Conservation (phyloP, 1,140 invertebrate genomes). For the Euborellia annulipes region DNA sequence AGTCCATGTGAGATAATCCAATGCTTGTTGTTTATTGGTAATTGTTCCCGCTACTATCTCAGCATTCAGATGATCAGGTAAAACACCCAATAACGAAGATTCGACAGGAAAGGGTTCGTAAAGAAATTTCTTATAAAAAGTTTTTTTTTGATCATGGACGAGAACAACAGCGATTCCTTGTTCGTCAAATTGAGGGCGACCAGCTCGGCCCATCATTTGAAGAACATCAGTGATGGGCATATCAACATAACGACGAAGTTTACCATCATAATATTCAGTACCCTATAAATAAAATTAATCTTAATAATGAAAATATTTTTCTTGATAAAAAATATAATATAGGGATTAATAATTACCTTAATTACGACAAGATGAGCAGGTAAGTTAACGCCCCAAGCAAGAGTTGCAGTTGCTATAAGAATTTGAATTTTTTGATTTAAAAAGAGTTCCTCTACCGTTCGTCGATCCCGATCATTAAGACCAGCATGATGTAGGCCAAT, state of each 20-base stretch:
- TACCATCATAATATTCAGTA: constrained; percentile 97
- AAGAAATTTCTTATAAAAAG: constrained; percentile 98
- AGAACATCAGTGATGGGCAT: constrained; percentile 98
- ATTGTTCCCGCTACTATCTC: constrained; percentile 94
- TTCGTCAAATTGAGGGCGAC: constrained; percentile 89
- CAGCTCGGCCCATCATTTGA: constrained; percentile 98
- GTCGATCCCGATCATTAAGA: constrained; percentile 79
- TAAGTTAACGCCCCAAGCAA: constrained; percentile 99
- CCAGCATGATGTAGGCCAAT: constrained; percentile 98
- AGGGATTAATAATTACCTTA: constrained; percentile 28
- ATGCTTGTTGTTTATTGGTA: constrained; percentile 75
- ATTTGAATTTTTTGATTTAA: constrained; percentile 96
- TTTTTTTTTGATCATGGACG: constrained; percentile 96
- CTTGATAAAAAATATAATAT: no score
- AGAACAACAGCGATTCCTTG: constrained; percentile 91
- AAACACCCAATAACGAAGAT: constrained; percentile 75
- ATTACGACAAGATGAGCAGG: constrained; percentile 81
- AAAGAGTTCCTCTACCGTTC: constrained; percentile 87
- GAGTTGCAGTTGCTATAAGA: constrained; percentile 90
- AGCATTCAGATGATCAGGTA: constrained; percentile 95
- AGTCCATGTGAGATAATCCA: constrained; percentile 97
- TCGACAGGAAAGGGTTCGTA: constrained; percentile 99
- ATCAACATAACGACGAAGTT: constrained; percentile 90
- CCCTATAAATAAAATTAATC: constrained; percentile 38
- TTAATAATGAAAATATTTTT: constrained; percentile 33